Evolutionary conservation across 2,113 vertebrate genomes (phyloP), one percentile per base, ranked within the genome.

Genomic region (Albula goreensis): DNA sequence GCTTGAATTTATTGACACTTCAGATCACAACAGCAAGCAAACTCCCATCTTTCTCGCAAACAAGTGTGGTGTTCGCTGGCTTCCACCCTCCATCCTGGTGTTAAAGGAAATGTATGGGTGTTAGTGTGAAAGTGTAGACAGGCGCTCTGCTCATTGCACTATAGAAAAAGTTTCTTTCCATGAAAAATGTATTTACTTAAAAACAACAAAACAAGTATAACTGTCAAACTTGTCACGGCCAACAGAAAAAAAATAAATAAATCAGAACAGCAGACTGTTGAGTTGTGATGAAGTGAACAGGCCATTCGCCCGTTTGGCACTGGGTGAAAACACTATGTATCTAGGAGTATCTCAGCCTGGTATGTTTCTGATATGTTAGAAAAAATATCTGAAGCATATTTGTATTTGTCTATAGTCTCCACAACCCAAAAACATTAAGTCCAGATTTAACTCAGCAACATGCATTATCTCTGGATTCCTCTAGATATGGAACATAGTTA

Each of bases 1-100:
- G 81, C 31, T 17, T 78, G 77, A 80, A 87, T 87, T 79, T 51
- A 83, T 87, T 83, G 77, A n/a, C 66, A 78, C 48, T 0, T 84
- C 80, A 49, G 17, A 17, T 22, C 5, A 49, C 31, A 50, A 25
- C 31, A 7, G 31, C 11, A 48, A 85, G 66, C 50, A 52, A 81
- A 83, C 49, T n/a, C 52, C 74, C 50, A 48, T 22, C 53, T 5
- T 66, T n/a, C 82, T 63, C 49, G 41, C 81, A 2, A 31, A 86
- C 85, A 86, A 77, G 49, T 66, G 60, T 4, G 25, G 8, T 56
- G n/a, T 60, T 82, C 19, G 22, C n/a, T 78, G n/a, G 74, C 25
- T 79, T 53, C 41, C 48, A 12, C 4, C 53, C 77, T 80, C 51
- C 22, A 52, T 19, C 77, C 53, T 50, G 77, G 77, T 85, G 77